Evolutionary conservation across 1,140 invertebrate species (phyloP).

Genomic region (Brachionus manjavacas): DNA sequence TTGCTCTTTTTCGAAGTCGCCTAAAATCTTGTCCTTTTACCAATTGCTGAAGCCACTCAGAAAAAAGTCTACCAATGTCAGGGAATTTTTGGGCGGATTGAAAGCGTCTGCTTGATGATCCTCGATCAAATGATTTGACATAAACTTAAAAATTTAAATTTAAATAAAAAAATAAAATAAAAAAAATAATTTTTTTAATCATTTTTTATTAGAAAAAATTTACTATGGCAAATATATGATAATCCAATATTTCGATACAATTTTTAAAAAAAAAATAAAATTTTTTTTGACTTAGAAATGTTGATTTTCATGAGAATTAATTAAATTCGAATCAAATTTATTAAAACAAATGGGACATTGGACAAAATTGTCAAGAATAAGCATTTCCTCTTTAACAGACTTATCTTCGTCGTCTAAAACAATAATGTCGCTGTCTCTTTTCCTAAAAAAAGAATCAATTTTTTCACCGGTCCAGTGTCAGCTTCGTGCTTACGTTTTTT

Average conservation of each 20-base stretch:
- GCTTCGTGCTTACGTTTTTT: background rate
- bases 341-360: conserved; percentile 36
- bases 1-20: no score
- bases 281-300: background rate
- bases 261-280: background rate
- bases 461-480: background rate
- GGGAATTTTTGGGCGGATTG: conserved; percentile 59
- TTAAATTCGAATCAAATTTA: background rate
- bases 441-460: background rate
- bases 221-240: background rate
- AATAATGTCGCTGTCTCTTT: background rate
- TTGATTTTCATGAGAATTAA: conserved; percentile 36
- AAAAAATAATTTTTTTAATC: conserved; percentile 51
- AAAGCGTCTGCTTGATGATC: conserved; percentile 76
- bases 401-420: background rate
- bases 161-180: conserved; percentile 56
- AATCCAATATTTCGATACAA: background rate
- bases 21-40: no score
- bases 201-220: background rate
- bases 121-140: conserved; percentile 68
- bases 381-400: background rate
- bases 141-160: conserved; percentile 60
- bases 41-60: conserved; percentile 70
- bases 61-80: conserved; percentile 46
- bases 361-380: background rate